Conservation (phyloP, 2,797 vertebrate genomes). For the Brachyrhaphis roseni region DNA sequence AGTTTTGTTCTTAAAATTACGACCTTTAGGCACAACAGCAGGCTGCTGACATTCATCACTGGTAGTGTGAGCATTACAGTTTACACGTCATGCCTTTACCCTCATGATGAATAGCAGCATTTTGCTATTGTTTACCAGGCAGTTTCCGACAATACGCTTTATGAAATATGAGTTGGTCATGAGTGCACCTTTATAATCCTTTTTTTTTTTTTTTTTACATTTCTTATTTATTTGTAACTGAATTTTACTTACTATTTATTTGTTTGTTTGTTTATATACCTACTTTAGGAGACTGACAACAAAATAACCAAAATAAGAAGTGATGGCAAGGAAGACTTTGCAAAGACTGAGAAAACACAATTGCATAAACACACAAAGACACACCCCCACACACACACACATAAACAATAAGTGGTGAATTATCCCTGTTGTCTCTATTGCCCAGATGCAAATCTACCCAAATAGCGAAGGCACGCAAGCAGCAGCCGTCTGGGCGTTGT, state of each 20-base stretch:
- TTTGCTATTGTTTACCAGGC: constrained; percentile 26
- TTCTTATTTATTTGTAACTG: not conserved
- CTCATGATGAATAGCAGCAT: constrained; percentile 35
- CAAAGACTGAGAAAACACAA: constrained; percentile 7
- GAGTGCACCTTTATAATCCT: not conserved
- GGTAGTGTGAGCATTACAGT: constrained; percentile 9
- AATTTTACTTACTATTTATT: not conserved
- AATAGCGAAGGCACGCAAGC: constrained; percentile 78
- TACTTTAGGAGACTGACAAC: constrained; percentile 12
- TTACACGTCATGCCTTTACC: constrained; percentile 19
- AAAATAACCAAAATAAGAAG: constrained; percentile 31
- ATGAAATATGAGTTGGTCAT: constrained; percentile 32
- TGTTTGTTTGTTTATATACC: not conserved
- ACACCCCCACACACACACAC: not conserved
- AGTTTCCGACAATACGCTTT: constrained; percentile 19
- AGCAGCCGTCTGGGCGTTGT: constrained; percentile 63
- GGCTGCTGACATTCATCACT: constrained; percentile 13
- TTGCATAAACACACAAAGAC: constrained; percentile 7
- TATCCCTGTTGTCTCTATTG: constrained; percentile 66
- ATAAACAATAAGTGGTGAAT: constrained; percentile 52
- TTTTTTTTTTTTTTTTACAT: not conserved
- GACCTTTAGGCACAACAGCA: constrained; percentile 33
- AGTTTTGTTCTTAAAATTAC: not conserved
- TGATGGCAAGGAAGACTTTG: constrained; percentile 22
- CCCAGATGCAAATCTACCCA: constrained; percentile 77